A percentile compares a stretch with the other conserved stretches of the same genome.
phyloP scores from a whole-genome alignment of 2,888 invertebrate species.

The Chironomus tentans region DNA sequence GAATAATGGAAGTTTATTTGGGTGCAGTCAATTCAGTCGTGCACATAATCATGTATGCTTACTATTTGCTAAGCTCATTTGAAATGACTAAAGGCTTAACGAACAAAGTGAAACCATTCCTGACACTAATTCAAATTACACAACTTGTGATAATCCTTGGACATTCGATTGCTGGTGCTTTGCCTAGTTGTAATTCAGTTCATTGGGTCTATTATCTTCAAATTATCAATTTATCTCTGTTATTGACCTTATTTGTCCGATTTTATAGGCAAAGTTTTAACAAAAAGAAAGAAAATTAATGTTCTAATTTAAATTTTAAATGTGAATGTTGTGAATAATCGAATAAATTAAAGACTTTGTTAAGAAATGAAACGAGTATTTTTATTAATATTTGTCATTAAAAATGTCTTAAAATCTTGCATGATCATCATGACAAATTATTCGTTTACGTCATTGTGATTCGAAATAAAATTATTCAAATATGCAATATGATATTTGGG shows the following conservation, averaged over 20 bases:
- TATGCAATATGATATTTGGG: too few species aligned
- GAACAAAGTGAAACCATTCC: background rate
- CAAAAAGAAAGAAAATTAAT: background rate
- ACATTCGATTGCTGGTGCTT: background rate
- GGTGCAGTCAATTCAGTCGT: constrained; percentile 45
- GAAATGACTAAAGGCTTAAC: background rate
- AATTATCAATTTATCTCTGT: background rate
- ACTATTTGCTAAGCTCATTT: constrained; percentile 40
- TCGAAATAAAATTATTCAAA: too few species aligned
- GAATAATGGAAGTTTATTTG: constrained; percentile 45
- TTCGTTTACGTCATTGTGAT: too few species aligned
- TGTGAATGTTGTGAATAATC: too few species aligned
- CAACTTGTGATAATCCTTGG: background rate
- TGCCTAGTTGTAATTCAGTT: background rate
- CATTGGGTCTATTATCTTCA: background rate
- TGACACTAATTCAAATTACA: background rate
- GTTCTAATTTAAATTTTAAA: too few species aligned
- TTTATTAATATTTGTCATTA: too few species aligned
- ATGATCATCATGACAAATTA: too few species aligned
- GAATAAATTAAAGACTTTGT: too few species aligned
- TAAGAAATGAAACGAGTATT: too few species aligned
- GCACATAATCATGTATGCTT: constrained; percentile 48
- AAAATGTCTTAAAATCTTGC: too few species aligned
- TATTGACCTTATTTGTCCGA: background rate
- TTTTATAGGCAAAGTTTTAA: background rate